These are phyloP conservation scores for Mesocricetus auratus DNA, from an alignment of 2,113 vertebrate species.

Conservation along the genomic window DNA sequence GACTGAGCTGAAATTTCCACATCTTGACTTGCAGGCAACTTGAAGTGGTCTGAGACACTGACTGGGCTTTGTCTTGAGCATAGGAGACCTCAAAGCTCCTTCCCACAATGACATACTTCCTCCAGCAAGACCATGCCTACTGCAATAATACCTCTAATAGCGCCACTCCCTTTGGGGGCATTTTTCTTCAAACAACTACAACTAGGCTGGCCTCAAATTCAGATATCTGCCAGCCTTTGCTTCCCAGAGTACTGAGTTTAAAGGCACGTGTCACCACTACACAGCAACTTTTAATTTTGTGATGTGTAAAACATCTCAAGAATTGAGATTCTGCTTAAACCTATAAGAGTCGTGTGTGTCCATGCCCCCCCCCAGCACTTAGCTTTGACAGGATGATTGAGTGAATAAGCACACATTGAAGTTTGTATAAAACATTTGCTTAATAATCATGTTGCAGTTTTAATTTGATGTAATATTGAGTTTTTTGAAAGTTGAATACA, in stretches of 20 bases:
- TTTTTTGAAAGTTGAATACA: slow-evolving; percentile 8
- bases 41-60: no score
- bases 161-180: not conserved
- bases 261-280: not conserved
- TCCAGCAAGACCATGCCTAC: not conserved
- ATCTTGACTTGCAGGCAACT: no score
- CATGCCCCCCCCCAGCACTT: not conserved
- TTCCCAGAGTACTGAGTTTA: not conserved
- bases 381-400: slow-evolving; percentile 36
- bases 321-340: slow-evolving; percentile 8
- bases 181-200: not conserved
- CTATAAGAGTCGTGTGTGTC: no score
- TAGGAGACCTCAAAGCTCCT: not conserved
- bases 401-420: not conserved
- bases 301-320: not conserved
- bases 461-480: not conserved
- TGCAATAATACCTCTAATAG: not conserved
- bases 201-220: not conserved
- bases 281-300: not conserved
- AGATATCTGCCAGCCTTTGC: not conserved
- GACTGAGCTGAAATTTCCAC: no score
- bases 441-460: slow-evolving; percentile 24
- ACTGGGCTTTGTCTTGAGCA: no score
- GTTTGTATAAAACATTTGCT: not conserved
- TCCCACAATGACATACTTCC: not conserved